Evolutionary conservation across 1,140 invertebrate species (phyloP).

Genomic region (Trichogramma pretiosum): DNA sequence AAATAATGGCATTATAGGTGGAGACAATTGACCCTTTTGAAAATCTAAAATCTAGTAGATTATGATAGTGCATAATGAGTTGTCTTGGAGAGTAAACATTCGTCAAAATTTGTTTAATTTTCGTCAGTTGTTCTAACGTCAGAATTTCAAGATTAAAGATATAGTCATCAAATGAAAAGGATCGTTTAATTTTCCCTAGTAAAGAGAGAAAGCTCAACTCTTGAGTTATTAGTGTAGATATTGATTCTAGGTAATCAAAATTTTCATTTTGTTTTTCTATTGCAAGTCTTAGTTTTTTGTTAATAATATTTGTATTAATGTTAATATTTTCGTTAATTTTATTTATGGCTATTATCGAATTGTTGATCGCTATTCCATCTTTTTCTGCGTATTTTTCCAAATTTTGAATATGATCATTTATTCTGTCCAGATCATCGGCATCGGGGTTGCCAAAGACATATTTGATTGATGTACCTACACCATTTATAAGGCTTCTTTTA

Average conservation of each 20-base stretch:
- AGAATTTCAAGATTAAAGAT: background rate
- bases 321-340: too few relatives aligned
- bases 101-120: background rate
- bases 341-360: too few relatives aligned
- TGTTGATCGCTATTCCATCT: background rate
- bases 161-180: background rate
- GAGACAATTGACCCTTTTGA: background rate
- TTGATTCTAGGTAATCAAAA: background rate
- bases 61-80: background rate
- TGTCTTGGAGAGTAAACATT: background rate
- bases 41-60: background rate
- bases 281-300: background rate
- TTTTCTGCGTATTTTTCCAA: background rate
- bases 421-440: background rate
- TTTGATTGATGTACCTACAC: background rate
- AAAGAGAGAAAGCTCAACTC: background rate
- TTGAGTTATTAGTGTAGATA: background rate
- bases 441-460: background rate
- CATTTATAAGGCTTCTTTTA: background rate
- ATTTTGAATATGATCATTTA: background rate
- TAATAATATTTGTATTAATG: background rate
- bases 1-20: background rate
- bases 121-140: background rate
- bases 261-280: background rate
- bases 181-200: background rate